Percentiles rank a stretch among this genome's conserved stretches.
These are phyloP conservation scores for Atherix ibis DNA, from an alignment of 2,888 invertebrate species.

Conservation along the genomic window DNA sequence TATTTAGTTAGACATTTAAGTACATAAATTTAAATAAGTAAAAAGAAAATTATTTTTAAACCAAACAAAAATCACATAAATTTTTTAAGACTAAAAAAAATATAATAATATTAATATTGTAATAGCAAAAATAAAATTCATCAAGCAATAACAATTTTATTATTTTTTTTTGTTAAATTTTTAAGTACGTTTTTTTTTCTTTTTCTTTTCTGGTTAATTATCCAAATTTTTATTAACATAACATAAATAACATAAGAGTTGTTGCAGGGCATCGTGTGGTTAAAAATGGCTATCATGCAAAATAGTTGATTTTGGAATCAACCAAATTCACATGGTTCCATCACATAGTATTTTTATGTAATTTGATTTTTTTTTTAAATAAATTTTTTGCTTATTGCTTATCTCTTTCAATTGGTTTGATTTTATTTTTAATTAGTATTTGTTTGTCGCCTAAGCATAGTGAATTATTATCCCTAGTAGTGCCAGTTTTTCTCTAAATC, in stretches of 20 bases:
- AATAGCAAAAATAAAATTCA: no score
- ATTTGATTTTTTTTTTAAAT: not conserved
- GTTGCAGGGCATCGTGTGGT: no score
- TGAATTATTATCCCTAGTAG: not conserved
- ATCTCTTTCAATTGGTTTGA: conserved; percentile 3
- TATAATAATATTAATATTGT: no score
- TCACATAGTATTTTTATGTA: not conserved
- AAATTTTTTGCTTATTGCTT: not conserved
- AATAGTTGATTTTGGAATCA: conserved; percentile 40
- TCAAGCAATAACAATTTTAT: no score
- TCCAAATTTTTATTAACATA: no score
- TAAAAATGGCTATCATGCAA: conserved; percentile 45
- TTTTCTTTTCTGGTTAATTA: conserved; percentile 4
- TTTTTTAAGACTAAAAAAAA: no score
- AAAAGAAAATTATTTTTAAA: no score
- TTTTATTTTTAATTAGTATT: not conserved
- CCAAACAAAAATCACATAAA: no score
- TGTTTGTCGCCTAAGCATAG: not conserved
- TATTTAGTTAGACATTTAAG: no score
- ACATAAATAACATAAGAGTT: no score
- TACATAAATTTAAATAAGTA: no score
- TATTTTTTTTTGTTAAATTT: conserved; percentile 7
- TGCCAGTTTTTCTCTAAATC: not conserved
- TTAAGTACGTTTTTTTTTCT: not conserved
- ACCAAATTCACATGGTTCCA: conserved; percentile 58